A percentile compares a stretch with the other conserved stretches of the same genome.
These are phyloP conservation scores for Pseudonaja textilis DNA, from an alignment of 2,113 vertebrate genomes.

Conservation along the genomic window DNA sequence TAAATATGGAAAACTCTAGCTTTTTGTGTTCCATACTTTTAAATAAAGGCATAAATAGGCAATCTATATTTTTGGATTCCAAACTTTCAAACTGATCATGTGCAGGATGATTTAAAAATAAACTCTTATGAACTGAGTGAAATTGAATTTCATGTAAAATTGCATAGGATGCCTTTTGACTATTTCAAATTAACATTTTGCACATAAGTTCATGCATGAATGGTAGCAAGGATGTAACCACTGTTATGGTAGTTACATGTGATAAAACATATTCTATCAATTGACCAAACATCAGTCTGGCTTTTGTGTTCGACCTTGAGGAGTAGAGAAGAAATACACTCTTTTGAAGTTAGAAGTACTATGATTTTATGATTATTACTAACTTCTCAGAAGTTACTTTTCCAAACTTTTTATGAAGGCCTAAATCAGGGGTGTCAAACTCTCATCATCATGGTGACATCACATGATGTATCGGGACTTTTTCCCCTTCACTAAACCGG, in stretches of 20 bases:
- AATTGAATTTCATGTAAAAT: background rate
- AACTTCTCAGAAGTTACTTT: background rate
- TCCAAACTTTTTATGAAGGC: background rate
- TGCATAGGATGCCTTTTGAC: background rate
- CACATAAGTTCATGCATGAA: background rate
- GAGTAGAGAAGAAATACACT: background rate
- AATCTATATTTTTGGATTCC: background rate
- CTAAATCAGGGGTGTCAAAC: background rate
- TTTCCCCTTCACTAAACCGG: too few relatives aligned
- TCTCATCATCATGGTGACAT: too few relatives aligned
- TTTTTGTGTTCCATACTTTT: background rate
- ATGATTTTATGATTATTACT: background rate
- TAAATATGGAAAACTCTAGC: background rate
- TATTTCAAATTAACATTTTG: background rate
- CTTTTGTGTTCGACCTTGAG: background rate
- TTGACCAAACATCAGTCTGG: background rate
- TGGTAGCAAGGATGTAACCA: background rate
- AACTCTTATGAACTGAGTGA: background rate
- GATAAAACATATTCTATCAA: background rate
- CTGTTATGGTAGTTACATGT: background rate
- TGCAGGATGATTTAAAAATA: background rate
- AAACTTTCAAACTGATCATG: background rate
- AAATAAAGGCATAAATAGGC: background rate
- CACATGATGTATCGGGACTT: too few relatives aligned
- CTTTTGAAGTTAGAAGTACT: background rate